Evolutionary conservation across 2,888 invertebrate genomes (phyloP).

Genomic region (Tenthredo distinguenda): DNA sequence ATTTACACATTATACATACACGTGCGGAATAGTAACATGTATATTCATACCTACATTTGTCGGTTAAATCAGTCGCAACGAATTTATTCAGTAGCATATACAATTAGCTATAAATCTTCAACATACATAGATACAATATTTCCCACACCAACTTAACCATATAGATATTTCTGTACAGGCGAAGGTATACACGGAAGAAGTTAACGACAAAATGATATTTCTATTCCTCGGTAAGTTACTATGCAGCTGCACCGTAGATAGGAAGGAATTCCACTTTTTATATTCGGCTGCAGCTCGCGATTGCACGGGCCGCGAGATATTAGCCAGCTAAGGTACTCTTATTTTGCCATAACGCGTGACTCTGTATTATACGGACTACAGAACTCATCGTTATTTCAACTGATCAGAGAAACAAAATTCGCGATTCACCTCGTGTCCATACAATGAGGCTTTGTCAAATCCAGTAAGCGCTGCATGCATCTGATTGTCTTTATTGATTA

Average conservation of each 20-base stretch:
- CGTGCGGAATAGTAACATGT: neutral
- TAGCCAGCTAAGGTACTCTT: neutral
- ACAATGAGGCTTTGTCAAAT: too few relatives aligned
- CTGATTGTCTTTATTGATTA: constrained; percentile 53
- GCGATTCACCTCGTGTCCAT: too few relatives aligned
- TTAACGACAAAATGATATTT: constrained; percentile 65
- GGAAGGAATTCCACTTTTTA: constrained; percentile 59
- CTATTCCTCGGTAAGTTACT: constrained; percentile 69
- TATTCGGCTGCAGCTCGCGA: constrained; percentile 58
- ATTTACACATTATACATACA: neutral
- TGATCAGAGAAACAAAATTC: neutral
- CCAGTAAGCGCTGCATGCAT: too few relatives aligned
- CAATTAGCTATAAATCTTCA: constrained; percentile 36
- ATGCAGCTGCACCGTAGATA: constrained; percentile 53
- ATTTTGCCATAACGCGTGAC: neutral
- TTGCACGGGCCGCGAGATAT: constrained; percentile 16
- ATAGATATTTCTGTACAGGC: neutral
- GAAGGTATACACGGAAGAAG: constrained; percentile 35
- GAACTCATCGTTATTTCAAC: constrained; percentile 58
- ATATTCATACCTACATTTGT: neutral
- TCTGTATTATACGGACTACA: constrained; percentile 53
- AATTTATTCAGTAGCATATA: constrained; percentile 16
- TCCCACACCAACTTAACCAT: neutral
- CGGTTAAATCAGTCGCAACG: constrained; percentile 19
- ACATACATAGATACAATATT: neutral